Conservation (phyloP, 2,888 invertebrate species). For the Iselma pallidipennis region DNA sequence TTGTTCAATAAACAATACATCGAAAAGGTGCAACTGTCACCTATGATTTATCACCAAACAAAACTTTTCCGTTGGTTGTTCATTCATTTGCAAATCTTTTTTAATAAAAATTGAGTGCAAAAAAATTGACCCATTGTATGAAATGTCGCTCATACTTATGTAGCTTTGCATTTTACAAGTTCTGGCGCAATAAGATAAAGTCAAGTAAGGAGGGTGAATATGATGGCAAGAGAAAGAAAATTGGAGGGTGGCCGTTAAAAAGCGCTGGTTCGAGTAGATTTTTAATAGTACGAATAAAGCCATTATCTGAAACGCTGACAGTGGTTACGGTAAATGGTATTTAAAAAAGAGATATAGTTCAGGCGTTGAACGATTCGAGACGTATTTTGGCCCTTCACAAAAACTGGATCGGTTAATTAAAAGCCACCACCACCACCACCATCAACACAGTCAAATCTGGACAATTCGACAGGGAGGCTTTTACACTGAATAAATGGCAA, state of each 20-base stretch:
- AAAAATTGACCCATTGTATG: not conserved
- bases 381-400: conserved; percentile 4
- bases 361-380: not conserved
- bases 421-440: not conserved
- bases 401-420: conserved; percentile 19
- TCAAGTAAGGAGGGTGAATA: conserved; percentile 5
- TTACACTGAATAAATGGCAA: conserved; percentile 16
- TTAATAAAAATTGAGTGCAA: too few species aligned
- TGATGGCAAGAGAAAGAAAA: not conserved
- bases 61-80: not conserved
- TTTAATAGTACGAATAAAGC: conserved; percentile 21
- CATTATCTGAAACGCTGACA: conserved; percentile 24
- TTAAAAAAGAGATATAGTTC: conserved; percentile 4
- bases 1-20: not conserved
- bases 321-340: conserved; percentile 9
- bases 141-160: conserved; percentile 1
- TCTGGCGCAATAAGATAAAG: conserved; percentile 19
- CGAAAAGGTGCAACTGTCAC: not conserved
- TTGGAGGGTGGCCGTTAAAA: conserved; percentile 4
- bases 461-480: conserved; percentile 15
- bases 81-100: too few species aligned
- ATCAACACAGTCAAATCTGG: conserved; percentile 10
- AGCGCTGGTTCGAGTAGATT: conserved; percentile 21
- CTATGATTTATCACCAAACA: not conserved
- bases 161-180: conserved; percentile 13